Base-by-base conservation (phyloP, 2,888 invertebrate species). In the Clostera curtula region DNA sequence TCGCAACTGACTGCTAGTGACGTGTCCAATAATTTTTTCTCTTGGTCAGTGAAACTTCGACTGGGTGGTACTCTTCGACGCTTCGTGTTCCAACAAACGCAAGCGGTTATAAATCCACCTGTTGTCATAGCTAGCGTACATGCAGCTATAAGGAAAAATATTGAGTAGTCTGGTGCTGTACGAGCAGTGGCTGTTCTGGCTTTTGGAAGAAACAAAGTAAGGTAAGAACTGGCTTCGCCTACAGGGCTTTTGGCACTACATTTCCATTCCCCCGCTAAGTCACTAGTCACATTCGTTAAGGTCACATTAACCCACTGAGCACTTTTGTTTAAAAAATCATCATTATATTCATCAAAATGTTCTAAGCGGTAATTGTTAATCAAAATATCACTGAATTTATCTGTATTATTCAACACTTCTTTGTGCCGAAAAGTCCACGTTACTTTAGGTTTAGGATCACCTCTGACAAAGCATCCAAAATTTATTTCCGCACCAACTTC, bases 21-120 rank as follows among this genome's bases (percentile, higher is more conserved):
- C 9, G 93, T 89, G 48, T 94, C 93, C 37, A 95, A 79, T 31
- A 95, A 80, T 57, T 93, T 93, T 69, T 95, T 94, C 59, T 95
- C 94, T 76, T 95, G 95, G 56, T 95, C 95, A 24, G 92, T 93
- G 59, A 93, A 93, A 61, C 93, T 93, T 44, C 86, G 83, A 31
- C 85, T 86, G 0, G 86, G 77, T 4, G 86, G 83, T 1, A 92
- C 88, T 66, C 92, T 92, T 22, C 90, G 89, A 53, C 93, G 93
- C 30, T 92, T 86, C 19, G 91, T 91, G 40, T 91, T 88, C 77
- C 83, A 84, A 34, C 85, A 82, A 25, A 80, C 58, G 39, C 83
- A 82, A 1, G 83, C 69, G 1, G 82, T 68, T 43, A 79, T 52
- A 19, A 87, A 70, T 3, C 92, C 86, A 28, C 89, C 87, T 3